phyloP scores from a whole-genome alignment of 2,113 vertebrate species.

The Tragelaphus strepsiceros region DNA sequence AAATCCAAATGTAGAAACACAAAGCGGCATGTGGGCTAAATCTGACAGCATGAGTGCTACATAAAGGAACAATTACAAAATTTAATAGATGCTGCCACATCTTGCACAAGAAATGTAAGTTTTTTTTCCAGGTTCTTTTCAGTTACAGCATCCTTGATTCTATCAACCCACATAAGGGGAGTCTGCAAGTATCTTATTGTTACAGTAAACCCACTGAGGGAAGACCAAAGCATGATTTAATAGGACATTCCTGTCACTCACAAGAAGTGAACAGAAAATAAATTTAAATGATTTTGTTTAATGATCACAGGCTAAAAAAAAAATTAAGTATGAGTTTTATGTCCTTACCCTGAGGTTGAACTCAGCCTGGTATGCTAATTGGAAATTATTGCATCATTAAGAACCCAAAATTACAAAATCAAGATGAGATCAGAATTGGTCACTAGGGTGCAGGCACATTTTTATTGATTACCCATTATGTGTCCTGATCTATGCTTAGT shows the following conservation, averaged over 20 bases:
- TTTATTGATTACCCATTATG: constrained; percentile 45
- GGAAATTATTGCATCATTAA: constrained; percentile 61
- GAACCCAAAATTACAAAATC: constrained; percentile 41
- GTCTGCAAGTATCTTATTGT: neutral
- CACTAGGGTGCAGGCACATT: neutral
- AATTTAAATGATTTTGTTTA: constrained; percentile 41
- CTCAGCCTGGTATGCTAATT: constrained; percentile 56
- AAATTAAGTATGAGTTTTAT: constrained; percentile 33
- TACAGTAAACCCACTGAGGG: neutral
- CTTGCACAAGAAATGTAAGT: neutral
- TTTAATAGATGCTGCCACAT: neutral
- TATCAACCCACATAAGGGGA: neutral
- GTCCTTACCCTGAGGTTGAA: constrained; percentile 49
- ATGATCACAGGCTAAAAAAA: constrained; percentile 16
- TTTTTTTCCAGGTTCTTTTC: neutral
- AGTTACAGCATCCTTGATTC: neutral
- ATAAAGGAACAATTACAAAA: constrained; percentile 21
- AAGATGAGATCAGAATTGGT: constrained; percentile 54
- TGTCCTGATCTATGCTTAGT: neutral
- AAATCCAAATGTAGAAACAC: neutral
- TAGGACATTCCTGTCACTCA: neutral
- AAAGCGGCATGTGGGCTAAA: neutral
- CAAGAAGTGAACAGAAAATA: neutral
- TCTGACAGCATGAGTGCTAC: neutral
- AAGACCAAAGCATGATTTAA: constrained; percentile 3